Evolutionary conservation across 2,888 invertebrate genomes (phyloP), one percentile per base, ranked within the genome.

Genomic region (Schrankia costaestrigalis): DNA sequence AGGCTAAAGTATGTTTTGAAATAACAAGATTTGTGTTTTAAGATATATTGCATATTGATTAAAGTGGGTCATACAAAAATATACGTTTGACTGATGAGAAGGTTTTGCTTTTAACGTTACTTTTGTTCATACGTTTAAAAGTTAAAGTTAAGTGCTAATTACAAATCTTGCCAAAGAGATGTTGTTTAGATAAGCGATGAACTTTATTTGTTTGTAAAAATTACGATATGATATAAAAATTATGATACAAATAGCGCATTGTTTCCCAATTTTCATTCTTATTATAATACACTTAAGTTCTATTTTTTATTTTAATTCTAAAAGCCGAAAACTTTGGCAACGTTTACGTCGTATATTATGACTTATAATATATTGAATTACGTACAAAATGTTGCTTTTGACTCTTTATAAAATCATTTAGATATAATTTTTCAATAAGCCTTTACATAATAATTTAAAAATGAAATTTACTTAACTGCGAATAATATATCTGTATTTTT

Each of bases 231-330:
- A 71, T 79, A 79, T 61, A 68, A 65, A 58, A 58, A 60, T 71
- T 79, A 77, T 73, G 50, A 64, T 83, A 83, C 75, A 83, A 76
- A 70, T 81, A 86, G 86, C 86, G 86, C 62, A 79, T 86, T 84
- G 82, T 86, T 86, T 86, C 86, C 86, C 86, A 64, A 78, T 75
- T 74, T 73, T 54, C 51, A 62, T 56, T 59, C 56, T 67, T 48
- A 54, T 26, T 18, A 34, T 38, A 48, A 59, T 31, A 38, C 43
- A 37, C 38, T 55, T 55, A 60, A 31, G 28, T 38, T 43, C 22
- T 51, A 48, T 35, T 33, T 31, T 34, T 35, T 35, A n/a, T n/a
- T n/a, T n/a, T n/a, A n/a, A n/a, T n/a, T 46, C 34, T 40, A 37
- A 14, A 58, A 61, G 46, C 51, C 31, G 11, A 24, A 32, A 46